phyloP scores from a whole-genome alignment of 2,113 vertebrate genomes.

The zebrafish (Danio rerio) region DNA sequence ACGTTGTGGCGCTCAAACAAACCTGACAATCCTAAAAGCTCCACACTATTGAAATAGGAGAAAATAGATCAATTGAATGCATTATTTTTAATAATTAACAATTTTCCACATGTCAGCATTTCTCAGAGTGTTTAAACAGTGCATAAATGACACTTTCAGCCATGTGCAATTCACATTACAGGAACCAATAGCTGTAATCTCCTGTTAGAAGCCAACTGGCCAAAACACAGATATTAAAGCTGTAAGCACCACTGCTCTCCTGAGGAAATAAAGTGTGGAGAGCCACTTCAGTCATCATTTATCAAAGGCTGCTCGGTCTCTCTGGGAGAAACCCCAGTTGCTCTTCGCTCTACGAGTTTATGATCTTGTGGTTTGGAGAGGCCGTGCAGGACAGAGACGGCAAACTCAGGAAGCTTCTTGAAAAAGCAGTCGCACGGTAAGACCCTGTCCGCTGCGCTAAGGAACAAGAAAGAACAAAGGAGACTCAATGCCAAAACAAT shows the following conservation, averaged over 20 bases:
- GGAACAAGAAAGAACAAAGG: slow-evolving; percentile 60
- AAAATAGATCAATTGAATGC: neutral
- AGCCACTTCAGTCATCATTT: slow-evolving; percentile 39
- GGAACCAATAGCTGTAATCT: slow-evolving; percentile 5
- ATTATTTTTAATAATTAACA: neutral
- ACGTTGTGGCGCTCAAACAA: neutral
- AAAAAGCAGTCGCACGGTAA: slow-evolving; percentile 42
- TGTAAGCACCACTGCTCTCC: neutral
- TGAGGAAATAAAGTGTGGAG: slow-evolving; percentile 17
- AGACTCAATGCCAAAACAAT: slow-evolving; percentile 60
- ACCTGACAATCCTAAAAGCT: neutral
- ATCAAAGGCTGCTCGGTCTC: neutral
- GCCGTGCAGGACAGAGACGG: slow-evolving; percentile 30
- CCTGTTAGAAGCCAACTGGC: slow-evolving; percentile 42
- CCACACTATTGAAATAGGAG: neutral
- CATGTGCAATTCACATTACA: slow-evolving; percentile 20
- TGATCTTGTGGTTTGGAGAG: slow-evolving; percentile 38
- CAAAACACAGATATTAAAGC: slow-evolving; percentile 27
- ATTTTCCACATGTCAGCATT: slow-evolving; percentile 9
- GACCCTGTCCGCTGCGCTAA: slow-evolving; percentile 49
- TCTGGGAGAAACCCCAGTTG: slow-evolving; percentile 44
- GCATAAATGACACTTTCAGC: neutral
- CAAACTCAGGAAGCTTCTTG: slow-evolving; percentile 49
- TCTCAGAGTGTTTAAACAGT: neutral
- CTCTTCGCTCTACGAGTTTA: slow-evolving; percentile 43